These are phyloP conservation scores for Cephus spinipes DNA, from an alignment of 2,888 invertebrate genomes.

Conservation along the genomic window DNA sequence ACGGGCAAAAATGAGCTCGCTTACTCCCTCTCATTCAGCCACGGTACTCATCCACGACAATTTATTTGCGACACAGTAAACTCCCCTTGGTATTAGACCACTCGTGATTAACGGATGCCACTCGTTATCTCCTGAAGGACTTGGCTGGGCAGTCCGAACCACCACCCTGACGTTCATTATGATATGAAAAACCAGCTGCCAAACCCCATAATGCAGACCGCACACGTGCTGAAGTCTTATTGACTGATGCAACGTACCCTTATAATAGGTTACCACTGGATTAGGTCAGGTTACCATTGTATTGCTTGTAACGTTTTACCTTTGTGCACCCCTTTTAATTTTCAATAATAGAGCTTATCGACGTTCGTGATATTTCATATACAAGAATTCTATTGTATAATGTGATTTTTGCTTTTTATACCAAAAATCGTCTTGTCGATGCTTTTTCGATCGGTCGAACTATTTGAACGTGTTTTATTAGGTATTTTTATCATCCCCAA, in stretches of 20 bases:
- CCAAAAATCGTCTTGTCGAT: background rate
- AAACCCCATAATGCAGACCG: background rate
- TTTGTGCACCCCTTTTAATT: background rate
- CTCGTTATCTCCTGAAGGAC: conserved; percentile 8
- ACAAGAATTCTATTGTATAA: background rate
- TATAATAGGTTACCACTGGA: background rate
- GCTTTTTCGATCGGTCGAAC: background rate
- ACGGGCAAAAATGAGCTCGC: conserved; percentile 44
- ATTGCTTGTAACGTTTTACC: background rate
- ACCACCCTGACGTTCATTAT: background rate
- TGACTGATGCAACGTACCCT: background rate
- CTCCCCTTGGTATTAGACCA: conserved; percentile 37
- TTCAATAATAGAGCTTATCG: background rate
- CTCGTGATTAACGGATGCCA: conserved; percentile 47
- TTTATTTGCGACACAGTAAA: conserved; percentile 48
- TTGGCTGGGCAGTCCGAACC: background rate
- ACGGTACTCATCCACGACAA: conserved; percentile 44
- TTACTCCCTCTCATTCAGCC: background rate
- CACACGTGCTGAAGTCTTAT: background rate
- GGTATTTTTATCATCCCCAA: background rate
- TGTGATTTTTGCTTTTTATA: background rate
- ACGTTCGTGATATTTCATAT: background rate
- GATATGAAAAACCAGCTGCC: conserved; percentile 1
- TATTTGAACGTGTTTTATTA: no score
- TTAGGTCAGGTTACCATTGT: background rate